Evolutionary conservation across 1,140 invertebrate species (phyloP).

Genomic region (Notospermus geniculatus): DNA sequence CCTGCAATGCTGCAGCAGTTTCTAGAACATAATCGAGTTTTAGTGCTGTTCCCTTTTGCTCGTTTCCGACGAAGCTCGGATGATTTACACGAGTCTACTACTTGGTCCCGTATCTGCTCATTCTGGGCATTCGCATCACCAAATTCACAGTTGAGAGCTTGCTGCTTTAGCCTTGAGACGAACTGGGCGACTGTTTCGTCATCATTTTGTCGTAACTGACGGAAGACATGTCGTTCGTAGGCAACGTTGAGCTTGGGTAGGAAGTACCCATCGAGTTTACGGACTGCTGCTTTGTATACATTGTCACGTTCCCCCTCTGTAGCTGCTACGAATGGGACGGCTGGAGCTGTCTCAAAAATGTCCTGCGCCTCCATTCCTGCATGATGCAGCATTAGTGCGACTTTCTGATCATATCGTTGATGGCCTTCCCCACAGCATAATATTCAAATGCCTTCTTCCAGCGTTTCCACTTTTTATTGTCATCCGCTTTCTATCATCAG

Average conservation of each 20-base stretch:
- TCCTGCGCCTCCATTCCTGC: not conserved
- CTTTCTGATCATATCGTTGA: not conserved
- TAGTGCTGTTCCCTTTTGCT: slow-evolving; percentile 12
- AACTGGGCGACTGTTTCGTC: not conserved
- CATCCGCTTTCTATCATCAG: no score
- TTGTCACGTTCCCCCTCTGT: not conserved
- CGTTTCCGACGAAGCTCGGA: slow-evolving; percentile 14
- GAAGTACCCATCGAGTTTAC: not conserved
- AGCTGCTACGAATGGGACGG: not conserved
- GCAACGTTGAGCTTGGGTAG: not conserved
- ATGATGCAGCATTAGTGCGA: not conserved
- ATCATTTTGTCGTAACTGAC: not conserved
- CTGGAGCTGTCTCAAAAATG: not conserved
- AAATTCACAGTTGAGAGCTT: slow-evolving; percentile 19
- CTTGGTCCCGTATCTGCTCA: slow-evolving; percentile 21
- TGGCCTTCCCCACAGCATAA: not conserved
- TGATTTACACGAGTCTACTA: slow-evolving; percentile 17
- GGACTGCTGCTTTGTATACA: not conserved
- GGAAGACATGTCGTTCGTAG: not conserved
- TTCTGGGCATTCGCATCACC: slow-evolving; percentile 3
- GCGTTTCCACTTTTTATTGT: no score
- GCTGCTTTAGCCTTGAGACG: not conserved
- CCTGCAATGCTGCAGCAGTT: slow-evolving; percentile 10
- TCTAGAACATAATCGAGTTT: slow-evolving; percentile 11
- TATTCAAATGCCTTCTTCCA: not conserved